phyloP scores from a whole-genome alignment of 35 echinoderm and acorn worm species.

The Antedon bifida region DNA sequence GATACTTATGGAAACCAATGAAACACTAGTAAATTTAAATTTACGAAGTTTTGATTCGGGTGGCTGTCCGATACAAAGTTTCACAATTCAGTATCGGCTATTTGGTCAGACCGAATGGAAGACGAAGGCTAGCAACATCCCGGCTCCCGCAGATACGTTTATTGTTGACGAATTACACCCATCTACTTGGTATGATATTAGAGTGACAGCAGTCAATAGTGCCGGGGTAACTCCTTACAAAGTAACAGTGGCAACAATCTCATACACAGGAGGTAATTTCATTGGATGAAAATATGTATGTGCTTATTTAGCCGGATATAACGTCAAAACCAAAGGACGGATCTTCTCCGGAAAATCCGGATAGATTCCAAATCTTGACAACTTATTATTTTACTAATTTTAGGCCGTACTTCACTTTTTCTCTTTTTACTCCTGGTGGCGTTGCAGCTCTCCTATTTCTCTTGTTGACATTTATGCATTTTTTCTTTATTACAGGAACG shows the following conservation, averaged over 20 bases:
- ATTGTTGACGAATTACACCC: constrained; percentile 54
- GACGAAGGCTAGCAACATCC: constrained; percentile 44
- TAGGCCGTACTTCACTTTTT: too few species aligned
- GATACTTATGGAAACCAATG: constrained; percentile 57
- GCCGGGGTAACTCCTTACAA: constrained; percentile 67
- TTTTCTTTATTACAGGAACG: constrained; percentile 31
- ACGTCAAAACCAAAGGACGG: too few species aligned
- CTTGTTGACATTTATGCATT: neutral
- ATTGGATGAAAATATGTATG: neutral
- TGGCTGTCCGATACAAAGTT: constrained; percentile 65
- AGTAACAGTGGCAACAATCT: constrained; percentile 42
- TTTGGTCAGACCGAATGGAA: constrained; percentile 36
- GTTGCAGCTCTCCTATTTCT: too few species aligned
- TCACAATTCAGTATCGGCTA: constrained; percentile 72
- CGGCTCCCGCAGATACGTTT: constrained; percentile 32
- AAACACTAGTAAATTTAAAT: constrained; percentile 48
- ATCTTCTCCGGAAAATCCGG: too few species aligned
- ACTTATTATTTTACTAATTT: too few species aligned
- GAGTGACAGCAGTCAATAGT: constrained; percentile 76
- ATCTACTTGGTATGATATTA: constrained; percentile 65
- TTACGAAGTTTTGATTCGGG: constrained; percentile 49
- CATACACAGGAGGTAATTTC: constrained; percentile 62
- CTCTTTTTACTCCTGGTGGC: too few species aligned
- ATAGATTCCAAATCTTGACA: too few species aligned
- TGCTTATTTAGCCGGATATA: neutral